Evolutionary conservation across 2,113 vertebrate species (phyloP), one percentile per base, ranked within the genome.

Genomic region (Oxyura jamaicensis): DNA sequence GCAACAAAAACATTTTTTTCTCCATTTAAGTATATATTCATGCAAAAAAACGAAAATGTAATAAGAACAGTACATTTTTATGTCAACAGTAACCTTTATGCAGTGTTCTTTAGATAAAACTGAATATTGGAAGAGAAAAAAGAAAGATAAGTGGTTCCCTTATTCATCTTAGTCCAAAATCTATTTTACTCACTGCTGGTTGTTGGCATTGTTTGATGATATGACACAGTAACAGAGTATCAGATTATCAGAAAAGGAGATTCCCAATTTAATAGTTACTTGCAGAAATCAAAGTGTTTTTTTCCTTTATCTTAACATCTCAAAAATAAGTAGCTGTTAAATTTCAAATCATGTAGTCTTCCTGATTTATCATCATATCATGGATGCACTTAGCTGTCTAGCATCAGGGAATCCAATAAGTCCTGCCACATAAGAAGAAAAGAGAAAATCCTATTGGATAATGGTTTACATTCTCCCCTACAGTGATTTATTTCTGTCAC

Each of bases 331-430:
- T 96, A 97, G 96, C 96, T 98, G 97, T 96, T 98, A 97, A 96
- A 96, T 98, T 98, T 98, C 95, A 95, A 95, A 97, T 98, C 31
- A 79, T 98, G 94, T 96, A 88, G 93, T 95, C 96, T 96, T 98
- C 96, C 91, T 98, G 95, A 98, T 98, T 98, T 98, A 97, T 97
- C 97, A 91, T 98, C 95, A 83, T 97, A 98, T 98, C 95, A 95
- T 97, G 96, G 96, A 95, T 96, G 91, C 97, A 97, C 98, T 98
- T 98, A 97, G 98, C 97, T 97, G 97, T 98, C 97, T 90, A 91
- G 97, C 96, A 81, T 98, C 95, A 97, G 97, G 96, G 97, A 98
- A 98, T 98, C 98, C 98, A 98, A 97, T 98, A 98, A 98, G 98
- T 98, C 96, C 97, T 93, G 44, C 98, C 99, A 98, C 96, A 96